Conservation (phyloP, 1,140 invertebrate species). For the Dryas iulia region DNA sequence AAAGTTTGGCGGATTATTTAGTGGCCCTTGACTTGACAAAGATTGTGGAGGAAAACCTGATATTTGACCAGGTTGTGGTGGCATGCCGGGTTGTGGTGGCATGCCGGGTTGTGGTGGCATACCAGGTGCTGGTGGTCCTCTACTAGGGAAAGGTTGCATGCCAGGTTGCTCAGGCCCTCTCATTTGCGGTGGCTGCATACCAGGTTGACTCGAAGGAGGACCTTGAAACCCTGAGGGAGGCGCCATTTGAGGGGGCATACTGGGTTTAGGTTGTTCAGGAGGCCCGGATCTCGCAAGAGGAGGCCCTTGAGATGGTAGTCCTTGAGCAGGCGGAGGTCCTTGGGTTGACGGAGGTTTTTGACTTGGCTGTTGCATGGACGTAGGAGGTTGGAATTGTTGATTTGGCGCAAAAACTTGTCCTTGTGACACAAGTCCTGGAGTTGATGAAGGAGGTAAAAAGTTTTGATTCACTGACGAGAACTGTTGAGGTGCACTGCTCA, state of each 20-base stretch:
- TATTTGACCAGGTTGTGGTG: constrained; percentile 10
- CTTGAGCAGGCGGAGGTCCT: constrained; percentile 50
- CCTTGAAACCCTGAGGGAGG: constrained; percentile 24
- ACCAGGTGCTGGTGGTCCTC: constrained; percentile 23
- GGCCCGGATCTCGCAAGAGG: constrained; percentile 13
- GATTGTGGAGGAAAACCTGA: constrained; percentile 29
- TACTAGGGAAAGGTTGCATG: constrained; percentile 32
- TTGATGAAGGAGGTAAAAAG: constrained; percentile 47
- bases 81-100: constrained; percentile 20
- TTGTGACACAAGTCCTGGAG: constrained; percentile 39
- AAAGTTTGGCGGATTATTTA: constrained; percentile 9
- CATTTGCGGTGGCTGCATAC: constrained; percentile 29
- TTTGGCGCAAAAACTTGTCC: constrained; percentile 41
- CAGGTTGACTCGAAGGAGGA: constrained; percentile 34
- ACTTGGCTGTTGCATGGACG: constrained; percentile 44
- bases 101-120: constrained; percentile 31
- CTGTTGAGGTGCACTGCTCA: constrained; percentile 45
- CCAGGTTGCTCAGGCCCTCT: constrained; percentile 28
- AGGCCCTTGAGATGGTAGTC: constrained; percentile 6
- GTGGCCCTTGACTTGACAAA: constrained; percentile 8
- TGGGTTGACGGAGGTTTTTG: constrained; percentile 29
- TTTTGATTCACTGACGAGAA: constrained; percentile 48
- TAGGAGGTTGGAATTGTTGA: constrained; percentile 34
- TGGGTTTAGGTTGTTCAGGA: constrained; percentile 25
- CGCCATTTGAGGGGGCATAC: constrained; percentile 35